phyloP scores from a whole-genome alignment of 1,140 invertebrate genomes.

The Macrobrachium rosenbergii region DNA sequence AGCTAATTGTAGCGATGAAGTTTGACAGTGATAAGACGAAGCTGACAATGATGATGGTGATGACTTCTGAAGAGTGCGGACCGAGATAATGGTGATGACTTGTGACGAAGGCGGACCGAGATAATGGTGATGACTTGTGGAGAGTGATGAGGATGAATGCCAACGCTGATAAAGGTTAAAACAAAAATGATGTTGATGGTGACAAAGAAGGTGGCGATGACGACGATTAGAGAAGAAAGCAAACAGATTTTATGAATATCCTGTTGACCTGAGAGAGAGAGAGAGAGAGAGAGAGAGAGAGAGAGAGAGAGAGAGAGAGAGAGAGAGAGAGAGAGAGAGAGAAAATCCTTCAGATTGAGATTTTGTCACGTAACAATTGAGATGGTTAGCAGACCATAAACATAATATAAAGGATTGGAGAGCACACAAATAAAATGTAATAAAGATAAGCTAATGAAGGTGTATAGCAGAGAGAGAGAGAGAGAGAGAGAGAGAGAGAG shows the following conservation, averaged over 20 bases:
- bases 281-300: constrained; percentile 38
- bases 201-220: too few species aligned
- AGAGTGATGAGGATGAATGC: neutral
- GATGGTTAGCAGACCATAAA: too few species aligned
- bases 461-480: neutral
- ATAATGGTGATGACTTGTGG: constrained; percentile 4
- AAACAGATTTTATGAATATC: constrained; percentile 1
- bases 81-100: too few species aligned
- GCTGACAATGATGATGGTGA: too few species aligned
- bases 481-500: neutral
- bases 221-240: too few species aligned
- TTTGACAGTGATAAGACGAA: too few species aligned
- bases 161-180: neutral
- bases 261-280: neutral
- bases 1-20: too few species aligned
- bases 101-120: neutral
- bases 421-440: neutral
- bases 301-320: constrained; percentile 34
- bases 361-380: too few species aligned
- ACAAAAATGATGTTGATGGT: too few species aligned
- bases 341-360: too few species aligned
- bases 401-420: too few species aligned
- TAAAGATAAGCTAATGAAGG: neutral
- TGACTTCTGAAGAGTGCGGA: too few species aligned
- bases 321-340: neutral